Conservation (phyloP, 2,113 vertebrate genomes). For the Crotalus horridus region DNA sequence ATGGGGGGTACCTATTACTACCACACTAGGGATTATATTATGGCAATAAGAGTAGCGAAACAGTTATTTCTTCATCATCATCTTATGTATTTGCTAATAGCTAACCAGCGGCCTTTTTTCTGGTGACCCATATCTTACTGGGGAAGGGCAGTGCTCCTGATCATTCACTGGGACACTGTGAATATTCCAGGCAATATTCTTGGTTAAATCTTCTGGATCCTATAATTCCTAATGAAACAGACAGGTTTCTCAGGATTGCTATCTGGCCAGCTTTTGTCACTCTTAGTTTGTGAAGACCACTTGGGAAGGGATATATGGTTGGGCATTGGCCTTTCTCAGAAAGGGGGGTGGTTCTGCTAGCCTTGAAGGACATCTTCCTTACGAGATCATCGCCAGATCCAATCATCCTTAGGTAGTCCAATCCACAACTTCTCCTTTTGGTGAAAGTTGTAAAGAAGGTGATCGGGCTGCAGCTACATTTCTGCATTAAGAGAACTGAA, state of each 20-base stretch:
- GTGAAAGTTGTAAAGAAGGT: background rate
- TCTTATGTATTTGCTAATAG: background rate
- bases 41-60: background rate
- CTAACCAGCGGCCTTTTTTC: background rate
- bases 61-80: background rate
- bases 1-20: background rate
- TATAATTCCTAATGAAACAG: background rate
- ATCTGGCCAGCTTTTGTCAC: background rate
- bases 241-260: background rate
- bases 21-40: background rate
- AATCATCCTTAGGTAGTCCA: background rate
- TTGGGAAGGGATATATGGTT: background rate
- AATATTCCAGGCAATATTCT: background rate
- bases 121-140: background rate
- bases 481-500: background rate
- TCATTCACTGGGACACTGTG: background rate
- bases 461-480: background rate
- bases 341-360: background rate
- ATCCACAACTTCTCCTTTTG: background rate
- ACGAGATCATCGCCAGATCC: background rate
- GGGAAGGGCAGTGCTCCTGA: background rate
- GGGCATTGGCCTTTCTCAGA: background rate
- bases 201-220: background rate
- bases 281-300: background rate
- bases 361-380: background rate